A percentile compares a stretch with the other conserved stretches of the same genome.
Conservation (phyloP, 1,140 invertebrate species). For the Drosophila pallidifrons region DNA sequence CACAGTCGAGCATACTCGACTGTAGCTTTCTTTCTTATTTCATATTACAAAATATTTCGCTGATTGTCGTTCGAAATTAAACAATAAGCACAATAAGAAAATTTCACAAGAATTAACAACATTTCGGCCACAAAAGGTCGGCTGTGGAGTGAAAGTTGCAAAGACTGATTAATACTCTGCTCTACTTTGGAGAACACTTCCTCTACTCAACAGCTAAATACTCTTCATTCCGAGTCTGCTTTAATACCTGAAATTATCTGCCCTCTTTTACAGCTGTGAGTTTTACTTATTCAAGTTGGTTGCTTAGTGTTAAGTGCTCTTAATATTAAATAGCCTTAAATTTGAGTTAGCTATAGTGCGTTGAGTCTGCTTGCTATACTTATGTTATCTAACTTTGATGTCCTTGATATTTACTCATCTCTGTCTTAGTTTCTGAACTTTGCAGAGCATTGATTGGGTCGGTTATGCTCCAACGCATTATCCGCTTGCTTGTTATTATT, state of each 20-base stretch:
- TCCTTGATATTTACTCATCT: background rate
- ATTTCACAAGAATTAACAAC: constrained; percentile 23
- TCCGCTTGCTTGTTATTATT: background rate
- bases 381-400: no score
- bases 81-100: constrained; percentile 19
- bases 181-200: background rate
- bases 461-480: background rate
- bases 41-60: constrained; percentile 23
- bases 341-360: no score
- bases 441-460: constrained; percentile 7
- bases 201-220: background rate
- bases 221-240: background rate
- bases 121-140: constrained; percentile 30
- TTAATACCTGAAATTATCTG: no score
- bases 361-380: no score
- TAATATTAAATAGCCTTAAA: no score
- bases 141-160: background rate
- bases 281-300: no score
- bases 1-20: no score
- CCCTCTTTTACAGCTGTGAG: no score
- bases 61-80: constrained; percentile 21
- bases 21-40: background rate
- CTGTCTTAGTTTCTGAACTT: background rate
- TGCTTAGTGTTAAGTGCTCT: no score
- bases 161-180: constrained; percentile 18